Conservation (phyloP, 2,888 invertebrate genomes). For the Mimumesa dahlbomi region DNA sequence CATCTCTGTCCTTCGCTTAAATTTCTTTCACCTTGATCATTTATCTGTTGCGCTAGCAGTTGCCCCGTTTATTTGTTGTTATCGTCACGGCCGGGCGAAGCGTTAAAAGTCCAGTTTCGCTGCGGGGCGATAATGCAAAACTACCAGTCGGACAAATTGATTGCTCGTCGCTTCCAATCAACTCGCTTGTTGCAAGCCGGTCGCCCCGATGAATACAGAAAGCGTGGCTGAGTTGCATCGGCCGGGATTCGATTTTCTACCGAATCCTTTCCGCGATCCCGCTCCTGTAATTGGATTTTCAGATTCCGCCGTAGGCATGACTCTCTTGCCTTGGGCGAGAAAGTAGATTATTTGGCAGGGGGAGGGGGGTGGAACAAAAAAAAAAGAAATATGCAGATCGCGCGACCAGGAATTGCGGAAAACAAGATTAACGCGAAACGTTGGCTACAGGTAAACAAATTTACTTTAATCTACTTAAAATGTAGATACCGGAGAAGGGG, state of each 20-base stretch:
- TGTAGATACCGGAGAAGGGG: too few relatives aligned
- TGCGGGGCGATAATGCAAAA: constrained; percentile 15
- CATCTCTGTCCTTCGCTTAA: not conserved
- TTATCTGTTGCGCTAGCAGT: not conserved
- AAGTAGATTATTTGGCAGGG: constrained; percentile 19
- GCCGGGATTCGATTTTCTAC: constrained; percentile 10
- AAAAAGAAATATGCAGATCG: too few relatives aligned
- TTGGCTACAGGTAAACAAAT: constrained; percentile 11
- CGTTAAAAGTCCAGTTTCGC: constrained; percentile 2
- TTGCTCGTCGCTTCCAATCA: constrained; percentile 6
- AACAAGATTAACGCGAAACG: constrained; percentile 18
- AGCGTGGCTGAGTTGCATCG: constrained; percentile 2
- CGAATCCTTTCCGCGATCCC: constrained; percentile 8
- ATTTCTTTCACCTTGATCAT: not conserved
- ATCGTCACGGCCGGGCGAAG: not conserved
- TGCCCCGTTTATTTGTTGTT: not conserved
- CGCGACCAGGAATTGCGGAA: not conserved
- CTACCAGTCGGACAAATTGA: constrained; percentile 19
- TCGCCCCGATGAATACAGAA: not conserved
- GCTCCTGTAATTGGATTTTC: constrained; percentile 26
- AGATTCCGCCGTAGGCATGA: constrained; percentile 10
- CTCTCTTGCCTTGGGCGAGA: not conserved
- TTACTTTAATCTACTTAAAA: constrained; percentile 10
- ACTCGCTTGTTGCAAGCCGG: constrained; percentile 15
- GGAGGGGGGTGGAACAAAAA: too few relatives aligned